A percentile compares a stretch with the other conserved stretches of the same genome.
These are phyloP conservation scores for Pitta sordida DNA, from an alignment of 2,113 vertebrate species.

Conservation along the genomic window DNA sequence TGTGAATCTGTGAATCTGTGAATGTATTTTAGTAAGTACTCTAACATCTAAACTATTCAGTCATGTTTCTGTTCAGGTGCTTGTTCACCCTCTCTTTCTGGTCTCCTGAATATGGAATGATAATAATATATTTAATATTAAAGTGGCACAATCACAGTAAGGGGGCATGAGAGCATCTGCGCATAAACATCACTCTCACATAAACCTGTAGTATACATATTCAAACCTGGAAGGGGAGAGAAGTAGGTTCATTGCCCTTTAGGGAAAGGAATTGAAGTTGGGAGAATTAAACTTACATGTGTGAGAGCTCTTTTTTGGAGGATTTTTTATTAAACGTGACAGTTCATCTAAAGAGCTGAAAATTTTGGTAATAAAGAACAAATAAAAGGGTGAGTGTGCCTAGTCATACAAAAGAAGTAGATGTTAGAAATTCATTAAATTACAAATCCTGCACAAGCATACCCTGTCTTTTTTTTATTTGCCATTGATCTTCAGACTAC, in stretches of 20 bases:
- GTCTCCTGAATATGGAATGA: not conserved
- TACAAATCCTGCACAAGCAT: not conserved
- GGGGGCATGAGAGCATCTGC: not conserved
- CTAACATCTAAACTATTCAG: rapidly evolving
- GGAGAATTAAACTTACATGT: not conserved
- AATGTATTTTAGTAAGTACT: no score
- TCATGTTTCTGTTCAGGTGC: not conserved
- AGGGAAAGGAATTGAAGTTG: not conserved
- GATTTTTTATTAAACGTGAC: constrained; percentile 7
- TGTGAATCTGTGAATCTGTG: no score
- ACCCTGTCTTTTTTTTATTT: not conserved
- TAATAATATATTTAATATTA: not conserved
- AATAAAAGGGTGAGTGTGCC: not conserved
- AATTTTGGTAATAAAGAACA: not conserved
- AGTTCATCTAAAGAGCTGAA: not conserved
- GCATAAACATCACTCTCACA: not conserved
- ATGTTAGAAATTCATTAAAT: not conserved
- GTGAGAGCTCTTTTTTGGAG: not conserved
- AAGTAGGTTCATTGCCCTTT: not conserved
- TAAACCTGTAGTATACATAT: not conserved
- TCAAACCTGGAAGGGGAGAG: not conserved
- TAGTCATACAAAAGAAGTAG: not conserved
- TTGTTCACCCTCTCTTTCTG: not conserved
- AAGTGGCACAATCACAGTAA: not conserved
- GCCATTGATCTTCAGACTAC: not conserved